Conservation (phyloP, 2,797 vertebrate species). For the Salarias fasciatus region DNA sequence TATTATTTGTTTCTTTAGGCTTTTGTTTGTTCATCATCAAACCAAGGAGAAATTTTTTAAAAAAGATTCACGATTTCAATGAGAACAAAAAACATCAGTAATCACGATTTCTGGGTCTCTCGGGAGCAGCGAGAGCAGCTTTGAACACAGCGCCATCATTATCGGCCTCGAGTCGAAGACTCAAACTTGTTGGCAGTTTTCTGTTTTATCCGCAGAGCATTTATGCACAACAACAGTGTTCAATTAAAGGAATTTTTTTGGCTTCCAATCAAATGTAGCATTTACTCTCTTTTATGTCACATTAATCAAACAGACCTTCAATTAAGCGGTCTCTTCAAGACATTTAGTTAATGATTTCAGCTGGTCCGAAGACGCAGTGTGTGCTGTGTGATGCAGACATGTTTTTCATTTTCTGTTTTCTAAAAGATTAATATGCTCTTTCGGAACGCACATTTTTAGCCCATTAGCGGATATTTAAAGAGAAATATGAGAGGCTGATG, state of each 20-base stretch:
- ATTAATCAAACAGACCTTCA: not conserved
- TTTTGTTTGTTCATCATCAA: not conserved
- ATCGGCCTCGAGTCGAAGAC: not conserved
- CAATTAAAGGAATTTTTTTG: not conserved
- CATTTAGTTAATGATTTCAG: not conserved
- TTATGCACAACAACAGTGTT: not conserved
- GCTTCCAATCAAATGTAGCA: not conserved
- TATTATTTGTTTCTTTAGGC: not conserved
- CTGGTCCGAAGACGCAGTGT: not conserved
- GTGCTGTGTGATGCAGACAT: too few relatives aligned
- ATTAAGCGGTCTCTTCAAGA: not conserved
- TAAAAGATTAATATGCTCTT: too few relatives aligned
- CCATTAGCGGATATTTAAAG: too few relatives aligned
- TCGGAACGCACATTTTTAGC: too few relatives aligned
- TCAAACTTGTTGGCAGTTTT: too few relatives aligned
- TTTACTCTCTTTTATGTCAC: not conserved
- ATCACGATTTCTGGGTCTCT: not conserved
- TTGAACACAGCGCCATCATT: not conserved
- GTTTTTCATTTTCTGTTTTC: too few relatives aligned
- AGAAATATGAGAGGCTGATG: too few relatives aligned
- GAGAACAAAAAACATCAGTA: not conserved
- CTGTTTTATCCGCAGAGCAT: too few relatives aligned
- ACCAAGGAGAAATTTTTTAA: not conserved
- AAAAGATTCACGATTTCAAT: not conserved
- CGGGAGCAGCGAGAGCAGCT: not conserved